phyloP scores from a whole-genome alignment of 2,797 vertebrate genomes.

The Amblyopsis hoosieri region DNA sequence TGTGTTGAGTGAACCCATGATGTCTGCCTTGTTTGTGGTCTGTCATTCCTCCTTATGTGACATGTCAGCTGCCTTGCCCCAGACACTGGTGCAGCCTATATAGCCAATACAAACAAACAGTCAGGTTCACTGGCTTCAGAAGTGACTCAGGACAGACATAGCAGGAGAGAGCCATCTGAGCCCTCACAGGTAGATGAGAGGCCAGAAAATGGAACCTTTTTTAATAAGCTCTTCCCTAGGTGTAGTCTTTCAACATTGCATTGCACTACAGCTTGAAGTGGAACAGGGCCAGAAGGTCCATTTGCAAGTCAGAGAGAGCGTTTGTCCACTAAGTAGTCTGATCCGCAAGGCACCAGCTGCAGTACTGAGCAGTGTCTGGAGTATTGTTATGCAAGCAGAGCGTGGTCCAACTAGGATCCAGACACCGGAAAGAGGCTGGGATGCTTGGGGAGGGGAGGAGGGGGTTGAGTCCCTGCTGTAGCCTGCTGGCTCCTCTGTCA shows the following conservation, averaged over 20 bases:
- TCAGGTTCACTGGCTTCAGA: constrained; percentile 58
- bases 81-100: constrained; percentile 45
- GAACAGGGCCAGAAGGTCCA: constrained; percentile 58
- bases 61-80: constrained; percentile 47
- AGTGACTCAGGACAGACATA: constrained; percentile 59
- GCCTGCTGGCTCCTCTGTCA: constrained; percentile 8
- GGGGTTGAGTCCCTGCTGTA: neutral
- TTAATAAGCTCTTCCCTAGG: constrained; percentile 34
- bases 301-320: constrained; percentile 60
- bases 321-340: constrained; percentile 51
- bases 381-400: constrained; percentile 72
- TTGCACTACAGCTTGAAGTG: constrained; percentile 44
- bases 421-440: constrained; percentile 46
- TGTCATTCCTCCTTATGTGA: constrained; percentile 37
- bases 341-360: constrained; percentile 59
- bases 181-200: constrained; percentile 20
- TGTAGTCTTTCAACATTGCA: constrained; percentile 44
- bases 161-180: constrained; percentile 47
- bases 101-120: constrained; percentile 51
- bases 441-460: constrained; percentile 29
- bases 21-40: constrained; percentile 32
- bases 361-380: constrained; percentile 58
- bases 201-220: constrained; percentile 3
- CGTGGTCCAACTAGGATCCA: constrained; percentile 63
- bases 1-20: constrained; percentile 23